A percentile compares a stretch with the other conserved stretches of the same genome.
These are phyloP conservation scores for Papilio helenus DNA, from an alignment of 1,140 invertebrate species.

Conservation along the genomic window DNA sequence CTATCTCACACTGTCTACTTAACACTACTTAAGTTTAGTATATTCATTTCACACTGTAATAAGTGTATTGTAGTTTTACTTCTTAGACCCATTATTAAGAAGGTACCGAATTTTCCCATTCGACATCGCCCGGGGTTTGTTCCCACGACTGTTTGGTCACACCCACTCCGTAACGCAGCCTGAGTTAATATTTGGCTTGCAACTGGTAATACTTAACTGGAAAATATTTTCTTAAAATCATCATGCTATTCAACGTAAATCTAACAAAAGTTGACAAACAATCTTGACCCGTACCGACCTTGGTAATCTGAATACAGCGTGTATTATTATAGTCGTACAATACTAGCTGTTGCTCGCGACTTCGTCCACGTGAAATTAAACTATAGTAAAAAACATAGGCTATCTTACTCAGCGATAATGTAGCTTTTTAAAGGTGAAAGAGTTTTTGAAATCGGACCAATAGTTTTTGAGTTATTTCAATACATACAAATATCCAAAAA, in stretches of 20 bases:
- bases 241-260: background rate
- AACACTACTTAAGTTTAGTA: background rate
- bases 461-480: too few relatives aligned
- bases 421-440: too few relatives aligned
- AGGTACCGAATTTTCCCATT: background rate
- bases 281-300: background rate
- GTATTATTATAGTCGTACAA: background rate
- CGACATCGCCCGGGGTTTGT: slow-evolving; percentile 1
- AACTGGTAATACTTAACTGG: background rate
- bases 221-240: slow-evolving; percentile 1
- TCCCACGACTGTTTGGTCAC: slow-evolving; percentile 5
- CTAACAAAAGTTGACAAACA: background rate
- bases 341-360: too few relatives aligned
- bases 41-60: background rate
- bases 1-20: background rate
- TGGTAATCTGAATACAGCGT: background rate
- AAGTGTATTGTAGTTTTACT: background rate
- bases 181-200: slow-evolving; percentile 14
- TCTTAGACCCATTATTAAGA: background rate
- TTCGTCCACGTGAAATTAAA: too few relatives aligned
- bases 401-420: too few relatives aligned
- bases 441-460: too few relatives aligned
- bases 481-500: too few relatives aligned
- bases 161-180: slow-evolving; percentile 14
- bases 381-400: too few relatives aligned